Conservation (phyloP, 2,797 vertebrate genomes). For the Malurus leucopterus region DNA sequence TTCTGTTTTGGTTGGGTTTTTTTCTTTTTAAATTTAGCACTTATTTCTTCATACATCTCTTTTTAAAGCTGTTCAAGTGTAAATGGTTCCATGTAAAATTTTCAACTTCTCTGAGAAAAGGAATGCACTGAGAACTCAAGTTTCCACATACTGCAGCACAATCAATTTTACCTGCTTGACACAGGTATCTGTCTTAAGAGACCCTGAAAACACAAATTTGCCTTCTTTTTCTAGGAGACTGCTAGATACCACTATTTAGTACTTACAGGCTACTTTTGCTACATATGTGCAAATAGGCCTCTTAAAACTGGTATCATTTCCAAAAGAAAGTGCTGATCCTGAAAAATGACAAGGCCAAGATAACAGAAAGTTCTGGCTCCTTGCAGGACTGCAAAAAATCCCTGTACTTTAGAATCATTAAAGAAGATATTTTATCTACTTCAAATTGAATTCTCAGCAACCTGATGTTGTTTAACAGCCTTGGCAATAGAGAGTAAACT, state of each 20-base stretch:
- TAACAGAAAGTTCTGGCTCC: neutral
- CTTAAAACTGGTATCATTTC: neutral
- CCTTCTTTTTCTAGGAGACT: neutral
- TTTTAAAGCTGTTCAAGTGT: neutral
- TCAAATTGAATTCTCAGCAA: neutral
- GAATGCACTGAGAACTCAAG: neutral
- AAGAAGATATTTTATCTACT: neutral
- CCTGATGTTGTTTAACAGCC: neutral
- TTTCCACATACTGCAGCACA: neutral
- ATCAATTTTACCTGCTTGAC: neutral
- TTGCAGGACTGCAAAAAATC: neutral
- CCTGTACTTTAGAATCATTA: slow-evolving; percentile 29
- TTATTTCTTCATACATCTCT: neutral
- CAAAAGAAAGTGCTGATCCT: neutral
- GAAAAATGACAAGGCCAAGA: neutral
- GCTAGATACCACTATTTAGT: neutral
- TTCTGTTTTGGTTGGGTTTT: neutral
- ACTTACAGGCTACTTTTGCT: neutral
- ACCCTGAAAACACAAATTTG: neutral
- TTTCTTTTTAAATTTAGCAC: neutral
- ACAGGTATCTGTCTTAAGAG: neutral
- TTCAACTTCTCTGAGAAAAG: neutral
- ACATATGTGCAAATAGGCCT: neutral
- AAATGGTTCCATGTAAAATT: neutral
- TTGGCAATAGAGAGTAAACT: neutral